phyloP scores from a whole-genome alignment of 2,888 invertebrate genomes.

The Polia nebulosa region DNA sequence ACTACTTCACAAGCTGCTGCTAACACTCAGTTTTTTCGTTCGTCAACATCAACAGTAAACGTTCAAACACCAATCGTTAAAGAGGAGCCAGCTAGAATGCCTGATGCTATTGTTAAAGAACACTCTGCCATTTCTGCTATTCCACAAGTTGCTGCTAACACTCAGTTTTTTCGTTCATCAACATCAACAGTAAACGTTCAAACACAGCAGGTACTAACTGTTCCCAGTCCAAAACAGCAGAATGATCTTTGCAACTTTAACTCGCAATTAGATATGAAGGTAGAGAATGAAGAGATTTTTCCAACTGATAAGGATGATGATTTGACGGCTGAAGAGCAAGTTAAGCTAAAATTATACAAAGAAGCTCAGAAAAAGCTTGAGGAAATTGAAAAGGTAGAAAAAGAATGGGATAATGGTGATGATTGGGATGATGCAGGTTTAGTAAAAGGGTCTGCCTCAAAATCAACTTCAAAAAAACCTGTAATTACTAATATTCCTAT shows the following conservation, averaged over 20 bases:
- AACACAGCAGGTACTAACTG: background rate
- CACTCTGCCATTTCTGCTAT: background rate
- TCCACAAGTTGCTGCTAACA: constrained; percentile 4
- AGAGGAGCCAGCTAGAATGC: constrained; percentile 11
- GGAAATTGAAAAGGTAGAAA: constrained; percentile 79
- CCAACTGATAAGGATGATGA: constrained; percentile 30
- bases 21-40: constrained; percentile 13
- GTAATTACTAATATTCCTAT: background rate
- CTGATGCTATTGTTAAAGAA: constrained; percentile 19
- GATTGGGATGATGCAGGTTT: constrained; percentile 74
- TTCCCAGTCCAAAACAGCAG: constrained; percentile 6
- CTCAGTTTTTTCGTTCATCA: constrained; percentile 11
- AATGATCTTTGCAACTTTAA: constrained; percentile 1
- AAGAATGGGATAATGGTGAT: constrained; percentile 84
- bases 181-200: constrained; percentile 20
- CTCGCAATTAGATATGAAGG: constrained; percentile 11
- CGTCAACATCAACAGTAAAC: constrained; percentile 20
- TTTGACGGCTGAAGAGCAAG: constrained; percentile 46
- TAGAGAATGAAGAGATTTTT: background rate
- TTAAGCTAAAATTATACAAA: constrained; percentile 56
- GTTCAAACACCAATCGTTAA: constrained; percentile 24
- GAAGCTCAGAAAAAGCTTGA: constrained; percentile 77
- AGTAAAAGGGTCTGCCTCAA: constrained; percentile 11
- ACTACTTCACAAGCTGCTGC: constrained; percentile 2
- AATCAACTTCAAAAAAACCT: constrained; percentile 21